Evolutionary conservation across 2,797 vertebrate species (phyloP), one percentile per base, ranked within the genome.

Genomic region (Lepidocolaptes lacrymiger): DNA sequence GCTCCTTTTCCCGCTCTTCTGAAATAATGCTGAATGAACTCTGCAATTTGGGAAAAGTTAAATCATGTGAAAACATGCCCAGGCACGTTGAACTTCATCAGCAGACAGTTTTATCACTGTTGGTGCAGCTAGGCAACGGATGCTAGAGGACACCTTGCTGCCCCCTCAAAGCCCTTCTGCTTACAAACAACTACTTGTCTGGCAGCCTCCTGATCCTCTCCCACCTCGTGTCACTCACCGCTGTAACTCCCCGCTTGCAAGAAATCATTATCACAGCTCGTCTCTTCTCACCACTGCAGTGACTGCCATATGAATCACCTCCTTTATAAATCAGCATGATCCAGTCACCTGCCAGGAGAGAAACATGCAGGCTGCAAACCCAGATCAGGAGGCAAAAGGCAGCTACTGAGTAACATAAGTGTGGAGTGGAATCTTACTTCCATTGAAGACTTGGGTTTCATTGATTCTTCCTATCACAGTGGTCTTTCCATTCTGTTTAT

Each of bases 201-300:
- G 43, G 48, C n/a, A 75, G 46, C 41, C 58, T 71, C 55, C 62
- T 30, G 55, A 36, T 69, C 71, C 37, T 85, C 66, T 63, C 73
- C 48, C 36, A 26, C 56, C 15, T 62, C 27, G 4, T 41, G 59
- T 32, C 85, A 97, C 98, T 98, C 95, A 98, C 98, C 97, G 96
- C 97, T 22, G 94, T 78, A 16, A 97, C 97, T 84, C 97, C 98
- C 69, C 93, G 98, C 94, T 98, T 97, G 96, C 99, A 99, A 71
- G 98, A 99, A 96, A 99, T 99, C 99, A 99, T 99, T 93, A 99
- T 91, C 44, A 98, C 98, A 59, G 99, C 99, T 83, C 94, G 98
- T 48, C 99, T 98, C 24, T 78, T 85, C 94, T 99, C 98, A 8
- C 85, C 56, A 34, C 90, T 95, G 91, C 99, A 99, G 97, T 98